phyloP scores from a whole-genome alignment of 2,113 vertebrate species.

The Oxygymnocypris stewartii region DNA sequence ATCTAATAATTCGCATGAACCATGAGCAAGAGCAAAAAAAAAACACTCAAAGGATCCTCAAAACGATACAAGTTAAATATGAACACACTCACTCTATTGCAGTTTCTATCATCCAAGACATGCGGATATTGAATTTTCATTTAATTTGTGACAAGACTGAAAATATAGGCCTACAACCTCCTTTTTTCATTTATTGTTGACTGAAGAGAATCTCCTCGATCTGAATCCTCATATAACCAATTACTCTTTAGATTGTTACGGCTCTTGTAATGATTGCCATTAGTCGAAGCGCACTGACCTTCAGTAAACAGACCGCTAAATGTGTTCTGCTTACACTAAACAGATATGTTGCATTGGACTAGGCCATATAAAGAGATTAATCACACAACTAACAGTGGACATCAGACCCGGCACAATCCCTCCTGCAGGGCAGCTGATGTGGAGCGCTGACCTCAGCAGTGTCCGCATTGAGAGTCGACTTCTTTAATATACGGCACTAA shows the following conservation, averaged over 20 bases:
- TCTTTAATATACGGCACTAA: slow-evolving; percentile 34
- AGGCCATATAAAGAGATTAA: slow-evolving; percentile 13
- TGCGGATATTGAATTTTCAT: slow-evolving; percentile 4
- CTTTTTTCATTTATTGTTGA: slow-evolving; percentile 12
- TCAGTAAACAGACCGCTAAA: slow-evolving; percentile 23
- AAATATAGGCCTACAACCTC: background rate
- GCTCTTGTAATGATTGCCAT: slow-evolving; percentile 36
- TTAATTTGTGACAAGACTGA: slow-evolving; percentile 1
- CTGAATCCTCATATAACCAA: slow-evolving; percentile 3
- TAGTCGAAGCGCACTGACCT: background rate
- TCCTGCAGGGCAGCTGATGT: slow-evolving; percentile 27
- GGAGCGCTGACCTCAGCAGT: slow-evolving; percentile 18
- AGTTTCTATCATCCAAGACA: background rate
- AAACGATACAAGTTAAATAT: background rate
- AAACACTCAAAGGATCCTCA: background rate
- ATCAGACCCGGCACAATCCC: slow-evolving; percentile 9
- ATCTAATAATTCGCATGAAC: background rate
- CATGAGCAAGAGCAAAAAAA: background rate
- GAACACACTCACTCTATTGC: background rate
- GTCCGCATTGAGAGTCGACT: background rate
- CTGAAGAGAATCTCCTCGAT: background rate
- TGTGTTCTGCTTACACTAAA: slow-evolving; percentile 29
- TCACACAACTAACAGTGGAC: background rate
- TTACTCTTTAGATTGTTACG: slow-evolving; percentile 14
- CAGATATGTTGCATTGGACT: slow-evolving; percentile 11